Evolutionary conservation across 2,113 vertebrate genomes (phyloP), one percentile per base, ranked within the genome.

Genomic region (Cephalophus harveyi): DNA sequence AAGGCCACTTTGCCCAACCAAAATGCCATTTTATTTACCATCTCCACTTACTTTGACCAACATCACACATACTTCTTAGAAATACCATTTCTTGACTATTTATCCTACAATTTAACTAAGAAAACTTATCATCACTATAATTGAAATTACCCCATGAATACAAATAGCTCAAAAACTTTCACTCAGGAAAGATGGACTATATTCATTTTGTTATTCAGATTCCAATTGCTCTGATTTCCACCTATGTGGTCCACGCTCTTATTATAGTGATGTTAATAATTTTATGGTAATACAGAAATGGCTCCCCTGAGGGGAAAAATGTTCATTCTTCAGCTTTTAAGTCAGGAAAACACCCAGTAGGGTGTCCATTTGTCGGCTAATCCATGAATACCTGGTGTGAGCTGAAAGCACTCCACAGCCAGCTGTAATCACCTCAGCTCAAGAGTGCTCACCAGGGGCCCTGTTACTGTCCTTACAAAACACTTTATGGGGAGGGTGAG

Each of bases 301-400:
- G 55, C 28, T 59, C 46, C 81, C 89, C 64, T 54, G 23, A 74
- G 40, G 36, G 7, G 52, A 23, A 78, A 78, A 84, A 67, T 78
- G 78, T 48, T 64, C n/a, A 87, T 92, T 89, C 54, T 89, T 46
- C 48, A 50, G 93, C 88, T 97, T 94, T 97, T 91, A 96, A 97
- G 54, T 50, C 95, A 95, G 71, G 30, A 93, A 96, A 97, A 94
- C 93, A 97, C 40, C n/a, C 94, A 52, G 30, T 6, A 57, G 97
- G 97, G 86, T 54, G 46, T 89, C 91, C 91, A 97, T 96, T 98
- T 98, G 95, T 95, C 50, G 96, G 87, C 87, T 98, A 95, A 96
- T 87, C 96, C 64, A 43, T 1, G 52, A 64, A 57, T 59, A 93
- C 97, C 96, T 85, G 94, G 86, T n/a, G 97, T 36, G 93, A 59